Percentiles rank a stretch among this genome's conserved stretches.
These are phyloP conservation scores for Belgica antarctica DNA, from an alignment of 2,888 invertebrate genomes.

Conservation along the genomic window DNA sequence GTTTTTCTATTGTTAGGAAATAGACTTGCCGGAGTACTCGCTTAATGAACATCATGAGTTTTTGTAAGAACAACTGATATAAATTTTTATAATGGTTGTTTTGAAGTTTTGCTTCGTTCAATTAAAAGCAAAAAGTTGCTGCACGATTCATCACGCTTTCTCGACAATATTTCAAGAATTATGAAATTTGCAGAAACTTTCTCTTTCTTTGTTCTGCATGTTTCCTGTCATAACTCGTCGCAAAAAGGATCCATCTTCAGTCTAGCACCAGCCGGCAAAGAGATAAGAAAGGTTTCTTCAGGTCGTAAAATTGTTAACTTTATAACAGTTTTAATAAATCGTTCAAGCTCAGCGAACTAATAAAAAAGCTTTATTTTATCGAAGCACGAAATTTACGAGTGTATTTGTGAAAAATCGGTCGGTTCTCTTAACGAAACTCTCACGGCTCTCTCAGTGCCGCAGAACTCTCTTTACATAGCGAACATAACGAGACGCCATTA, in stretches of 20 bases:
- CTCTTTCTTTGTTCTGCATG: background rate
- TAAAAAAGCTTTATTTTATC: constrained; percentile 9
- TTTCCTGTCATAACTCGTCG: background rate
- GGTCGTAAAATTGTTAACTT: background rate
- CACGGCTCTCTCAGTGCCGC: background rate
- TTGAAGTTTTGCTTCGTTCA: background rate
- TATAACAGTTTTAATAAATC: background rate
- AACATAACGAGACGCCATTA: constrained; percentile 13
- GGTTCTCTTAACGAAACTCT: constrained; percentile 34
- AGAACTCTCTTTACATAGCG: background rate
- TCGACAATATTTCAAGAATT: background rate
- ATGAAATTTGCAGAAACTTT: background rate
- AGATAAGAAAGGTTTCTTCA: background rate
- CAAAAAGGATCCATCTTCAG: background rate
- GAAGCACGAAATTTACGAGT: background rate
- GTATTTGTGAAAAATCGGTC: background rate
- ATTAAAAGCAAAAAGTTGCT: background rate
- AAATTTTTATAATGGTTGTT: constrained; percentile 8
- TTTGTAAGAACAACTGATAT: background rate
- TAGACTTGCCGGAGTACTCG: background rate
- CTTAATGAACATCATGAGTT: background rate
- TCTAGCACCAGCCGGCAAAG: background rate
- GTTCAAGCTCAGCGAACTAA: background rate
- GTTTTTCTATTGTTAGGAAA: background rate
- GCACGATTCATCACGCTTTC: background rate